These are phyloP conservation scores for Megaceryle torquata DNA, from an alignment of 2,113 vertebrate species.

Conservation along the genomic window DNA sequence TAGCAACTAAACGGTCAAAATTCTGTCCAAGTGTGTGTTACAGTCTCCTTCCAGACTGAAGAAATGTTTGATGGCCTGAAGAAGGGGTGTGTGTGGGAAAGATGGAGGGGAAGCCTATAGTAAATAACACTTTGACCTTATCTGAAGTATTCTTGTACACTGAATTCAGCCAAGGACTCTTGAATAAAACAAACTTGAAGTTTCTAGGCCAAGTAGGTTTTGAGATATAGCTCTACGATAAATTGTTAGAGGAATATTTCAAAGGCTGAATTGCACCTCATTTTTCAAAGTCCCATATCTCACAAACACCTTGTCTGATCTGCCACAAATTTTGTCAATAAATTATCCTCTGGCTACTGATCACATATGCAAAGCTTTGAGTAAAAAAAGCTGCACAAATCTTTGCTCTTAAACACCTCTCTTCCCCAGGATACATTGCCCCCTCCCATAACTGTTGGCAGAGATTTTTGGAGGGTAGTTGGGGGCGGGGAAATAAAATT, in stretches of 20 bases:
- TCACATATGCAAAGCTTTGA: background rate
- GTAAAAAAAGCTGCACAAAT: background rate
- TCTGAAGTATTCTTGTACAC: background rate
- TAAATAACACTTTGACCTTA: conserved; percentile 57
- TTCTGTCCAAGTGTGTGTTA: background rate
- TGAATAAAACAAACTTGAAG: conserved; percentile 65
- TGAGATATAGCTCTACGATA: conserved; percentile 37
- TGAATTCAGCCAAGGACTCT: conserved; percentile 53
- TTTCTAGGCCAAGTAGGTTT: conserved; percentile 58
- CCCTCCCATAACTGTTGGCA: background rate
- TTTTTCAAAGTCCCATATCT: conserved; percentile 62
- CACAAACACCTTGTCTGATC: conserved; percentile 52
- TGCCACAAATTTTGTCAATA: conserved; percentile 56
- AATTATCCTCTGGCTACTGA: conserved; percentile 10
- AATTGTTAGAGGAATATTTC: conserved; percentile 59
- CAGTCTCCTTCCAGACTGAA: background rate
- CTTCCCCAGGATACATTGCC: rapidly evolving
- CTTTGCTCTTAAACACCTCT: background rate
- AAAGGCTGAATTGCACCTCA: conserved; percentile 54
- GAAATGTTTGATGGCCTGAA: background rate
- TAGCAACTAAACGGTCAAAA: background rate
- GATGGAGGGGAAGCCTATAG: background rate
- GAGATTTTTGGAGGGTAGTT: background rate
- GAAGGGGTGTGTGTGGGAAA: background rate
- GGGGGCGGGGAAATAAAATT: no score